phyloP scores from a whole-genome alignment of 2,113 vertebrate species.

The Bubo blakistoni region DNA sequence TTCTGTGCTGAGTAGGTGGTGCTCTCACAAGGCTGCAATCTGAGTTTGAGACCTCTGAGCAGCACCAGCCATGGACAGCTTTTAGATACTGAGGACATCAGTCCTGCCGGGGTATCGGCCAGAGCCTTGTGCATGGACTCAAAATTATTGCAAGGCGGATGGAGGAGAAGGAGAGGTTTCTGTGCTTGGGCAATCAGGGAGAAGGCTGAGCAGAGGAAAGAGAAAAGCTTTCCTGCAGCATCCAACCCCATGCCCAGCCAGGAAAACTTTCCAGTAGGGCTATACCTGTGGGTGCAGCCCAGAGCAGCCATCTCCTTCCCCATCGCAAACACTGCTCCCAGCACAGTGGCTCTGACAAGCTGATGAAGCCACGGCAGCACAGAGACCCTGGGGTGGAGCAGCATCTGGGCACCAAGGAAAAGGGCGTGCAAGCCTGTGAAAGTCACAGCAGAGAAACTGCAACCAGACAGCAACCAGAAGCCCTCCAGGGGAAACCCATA shows the following conservation, averaged over 20 bases:
- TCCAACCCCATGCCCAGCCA: not conserved
- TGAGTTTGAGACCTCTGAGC: not conserved
- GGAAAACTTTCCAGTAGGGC: not conserved
- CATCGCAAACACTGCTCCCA: not conserved
- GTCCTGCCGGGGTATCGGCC: not conserved
- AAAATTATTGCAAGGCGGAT: not conserved
- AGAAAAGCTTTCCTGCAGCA: not conserved
- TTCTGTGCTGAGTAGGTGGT: not conserved
- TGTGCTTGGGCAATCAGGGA: not conserved
- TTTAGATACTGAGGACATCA: not conserved
- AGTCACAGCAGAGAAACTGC: not conserved
- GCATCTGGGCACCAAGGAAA: not conserved
- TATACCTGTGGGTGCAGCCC: not conserved
- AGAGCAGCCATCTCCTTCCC: not conserved
- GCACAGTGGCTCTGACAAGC: not conserved
- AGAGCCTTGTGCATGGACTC: not conserved
- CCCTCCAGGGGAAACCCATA: not conserved
- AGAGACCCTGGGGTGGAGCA: not conserved
- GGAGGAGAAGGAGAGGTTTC: not conserved
- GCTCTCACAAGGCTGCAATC: not conserved
- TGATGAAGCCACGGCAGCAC: conserved; percentile 37
- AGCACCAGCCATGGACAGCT: not conserved
- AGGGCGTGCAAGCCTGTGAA: not conserved
- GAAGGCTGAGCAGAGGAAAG: not conserved
- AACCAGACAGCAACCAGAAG: not conserved